These are phyloP conservation scores for Thymelicus lineola DNA, from an alignment of 2,888 invertebrate genomes.

Conservation along the genomic window DNA sequence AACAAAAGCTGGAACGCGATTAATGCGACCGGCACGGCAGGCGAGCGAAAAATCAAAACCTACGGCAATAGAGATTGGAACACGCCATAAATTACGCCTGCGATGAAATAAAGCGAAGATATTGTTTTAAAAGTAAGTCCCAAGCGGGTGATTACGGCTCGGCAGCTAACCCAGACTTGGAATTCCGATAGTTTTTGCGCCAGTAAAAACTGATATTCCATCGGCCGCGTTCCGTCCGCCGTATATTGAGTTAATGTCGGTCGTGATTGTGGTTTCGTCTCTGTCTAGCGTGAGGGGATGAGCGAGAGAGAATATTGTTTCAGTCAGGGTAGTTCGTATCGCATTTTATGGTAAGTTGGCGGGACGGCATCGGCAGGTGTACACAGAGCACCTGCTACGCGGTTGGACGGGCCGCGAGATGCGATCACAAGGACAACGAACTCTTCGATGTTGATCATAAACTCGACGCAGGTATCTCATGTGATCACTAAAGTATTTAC, in stretches of 20 bases:
- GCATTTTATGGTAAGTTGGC: slow-evolving; percentile 84
- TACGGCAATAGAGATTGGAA: slow-evolving; percentile 60
- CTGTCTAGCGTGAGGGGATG: slow-evolving; percentile 57
- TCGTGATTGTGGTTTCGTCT: slow-evolving; percentile 76
- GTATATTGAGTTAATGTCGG: slow-evolving; percentile 83
- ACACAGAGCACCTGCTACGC: slow-evolving; percentile 79
- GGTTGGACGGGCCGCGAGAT: slow-evolving; percentile 71
- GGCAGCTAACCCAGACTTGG: slow-evolving; percentile 72
- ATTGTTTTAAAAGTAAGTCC: slow-evolving; percentile 81
- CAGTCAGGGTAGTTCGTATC: slow-evolving; percentile 76
- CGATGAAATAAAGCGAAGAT: slow-evolving; percentile 75
- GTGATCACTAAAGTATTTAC: slow-evolving; percentile 17
- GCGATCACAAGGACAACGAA: slow-evolving; percentile 79
- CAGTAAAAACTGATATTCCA: slow-evolving; percentile 82
- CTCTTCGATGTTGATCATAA: slow-evolving; percentile 50
- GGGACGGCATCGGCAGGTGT: slow-evolving; percentile 72
- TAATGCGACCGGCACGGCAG: slow-evolving; percentile 62
- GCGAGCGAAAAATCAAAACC: slow-evolving; percentile 71
- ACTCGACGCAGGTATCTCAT: slow-evolving; percentile 17
- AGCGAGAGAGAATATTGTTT: slow-evolving; percentile 72
- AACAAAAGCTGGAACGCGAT: slow-evolving; percentile 75
- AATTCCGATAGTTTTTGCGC: slow-evolving; percentile 84
- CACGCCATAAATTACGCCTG: slow-evolving; percentile 79
- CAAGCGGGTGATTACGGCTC: slow-evolving; percentile 73
- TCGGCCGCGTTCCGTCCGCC: slow-evolving; percentile 74